Conservation (phyloP, 2,113 vertebrate species). For the Ranitomeya variabilis region DNA sequence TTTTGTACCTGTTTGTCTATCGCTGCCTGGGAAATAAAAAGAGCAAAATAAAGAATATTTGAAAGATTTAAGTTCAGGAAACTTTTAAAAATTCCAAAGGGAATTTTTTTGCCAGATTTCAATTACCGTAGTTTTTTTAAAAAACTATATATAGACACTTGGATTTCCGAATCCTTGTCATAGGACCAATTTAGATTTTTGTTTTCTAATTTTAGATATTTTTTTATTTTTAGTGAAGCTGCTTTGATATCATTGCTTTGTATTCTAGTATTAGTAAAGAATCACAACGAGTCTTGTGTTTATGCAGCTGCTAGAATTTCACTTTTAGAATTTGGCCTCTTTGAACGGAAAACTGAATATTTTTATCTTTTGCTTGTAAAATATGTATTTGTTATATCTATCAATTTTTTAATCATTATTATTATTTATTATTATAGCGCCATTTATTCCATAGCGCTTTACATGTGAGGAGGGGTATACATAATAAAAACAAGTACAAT, state of each 20-base stretch:
- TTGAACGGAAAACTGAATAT: not conserved
- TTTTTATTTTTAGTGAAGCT: not conserved
- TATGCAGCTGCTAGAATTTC: too few species aligned
- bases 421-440: too few species aligned
- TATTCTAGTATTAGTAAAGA: constrained; percentile 6
- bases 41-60: not conserved
- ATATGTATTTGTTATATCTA: not conserved
- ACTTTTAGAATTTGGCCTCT: too few species aligned
- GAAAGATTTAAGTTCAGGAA: constrained; percentile 34
- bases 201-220: not conserved
- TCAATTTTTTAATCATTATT: not conserved
- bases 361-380: not conserved
- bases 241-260: not conserved
- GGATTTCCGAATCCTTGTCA: not conserved
- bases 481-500: too few species aligned
- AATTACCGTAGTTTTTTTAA: not conserved
- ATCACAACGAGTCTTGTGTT: not conserved
- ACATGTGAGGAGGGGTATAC: too few species aligned
- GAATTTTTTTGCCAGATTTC: constrained; percentile 17
- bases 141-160: not conserved
- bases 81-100: constrained; percentile 7
- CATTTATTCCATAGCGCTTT: too few species aligned
- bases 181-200: not conserved
- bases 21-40: constrained; percentile 38
- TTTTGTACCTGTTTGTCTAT: constrained; percentile 75